Evolutionary conservation across 2,113 vertebrate species (phyloP).

Genomic region (Tragelaphus strepsiceros): DNA sequence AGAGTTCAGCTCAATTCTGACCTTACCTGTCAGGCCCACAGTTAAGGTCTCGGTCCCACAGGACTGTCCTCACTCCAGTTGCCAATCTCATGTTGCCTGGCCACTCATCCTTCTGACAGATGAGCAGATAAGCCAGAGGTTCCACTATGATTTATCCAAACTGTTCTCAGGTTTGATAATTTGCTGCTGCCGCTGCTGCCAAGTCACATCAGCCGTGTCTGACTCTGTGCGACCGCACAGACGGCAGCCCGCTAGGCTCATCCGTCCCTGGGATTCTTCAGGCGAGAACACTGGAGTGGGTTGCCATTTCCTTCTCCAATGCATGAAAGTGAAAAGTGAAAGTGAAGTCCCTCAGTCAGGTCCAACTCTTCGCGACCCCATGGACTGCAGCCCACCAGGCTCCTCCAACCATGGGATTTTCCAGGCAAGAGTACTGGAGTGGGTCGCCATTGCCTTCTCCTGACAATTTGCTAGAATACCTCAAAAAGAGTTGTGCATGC

Average conservation of each 20-base stretch:
- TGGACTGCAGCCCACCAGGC: not conserved
- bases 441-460: too few relatives aligned
- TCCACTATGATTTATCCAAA: not conserved
- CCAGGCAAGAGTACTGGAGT: too few relatives aligned
- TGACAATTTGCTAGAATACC: too few relatives aligned
- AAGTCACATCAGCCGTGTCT: not conserved
- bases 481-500: too few relatives aligned
- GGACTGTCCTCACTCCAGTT: too few relatives aligned
- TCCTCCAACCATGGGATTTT: too few relatives aligned
- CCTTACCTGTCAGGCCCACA: not conserved
- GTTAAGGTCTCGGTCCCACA: rapidly evolving
- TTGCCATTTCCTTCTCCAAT: not conserved
- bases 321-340: not conserved
- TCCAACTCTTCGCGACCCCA: not conserved
- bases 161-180: not conserved
- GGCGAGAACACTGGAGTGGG: not conserved
- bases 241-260: not conserved
- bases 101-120: not conserved
- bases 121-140: not conserved
- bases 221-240: not conserved
- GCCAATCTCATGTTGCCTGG: not conserved
- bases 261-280: not conserved
- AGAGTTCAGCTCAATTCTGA: not conserved
- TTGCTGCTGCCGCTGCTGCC: not conserved
- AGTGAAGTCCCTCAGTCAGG: not conserved